Evolutionary conservation across 2,113 vertebrate species (phyloP), one percentile per base, ranked within the genome.

Genomic region (Acanthochromis polyacanthus): DNA sequence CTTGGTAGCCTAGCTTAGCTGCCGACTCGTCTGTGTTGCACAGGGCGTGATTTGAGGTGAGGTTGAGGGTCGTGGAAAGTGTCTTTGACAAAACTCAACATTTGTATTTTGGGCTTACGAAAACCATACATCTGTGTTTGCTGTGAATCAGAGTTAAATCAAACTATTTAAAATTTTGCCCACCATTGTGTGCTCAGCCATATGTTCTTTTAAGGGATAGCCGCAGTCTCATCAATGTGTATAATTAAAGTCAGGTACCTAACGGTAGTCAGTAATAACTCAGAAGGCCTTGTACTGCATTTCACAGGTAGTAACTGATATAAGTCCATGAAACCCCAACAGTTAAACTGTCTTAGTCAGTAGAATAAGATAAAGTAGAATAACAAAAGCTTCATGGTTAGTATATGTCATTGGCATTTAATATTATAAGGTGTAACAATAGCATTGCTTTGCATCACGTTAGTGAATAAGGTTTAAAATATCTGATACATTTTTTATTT

Each of bases 41-140:
- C 75, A 88, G 89, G 91, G 87, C 87, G 89, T 91, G 75, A 76
- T 85, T 88, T 88, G 76, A 91, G 90, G 88, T 92, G 72, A 92
- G 82, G 73, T 59, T 88, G 80, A 72, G 90, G 91, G 91, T 91
- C 90, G 87, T 53, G 22, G 73, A 63, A 61, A 71, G 52, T 68
- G 76, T 80, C 71, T 86, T 78, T 63, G 72, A 12, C 48, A 65
- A 14, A 78, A 45, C 59, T 4, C 10, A 70, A 10, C 17, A 1
- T 66, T 52, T 51, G 3, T 71, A 0, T 73, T 73, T 28, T 40
- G 0, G 0, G 1, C 4, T 65, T 30, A 22, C 2, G 14, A 11
- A 36, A 28, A 55, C 40, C 0, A 19, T 3, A 9, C 12, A 0
- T 23, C 15, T 8, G 16, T 20, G 0, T 75, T 25, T 1, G 16